These are phyloP conservation scores for Acholoe squamosa DNA, from an alignment of 2,888 invertebrate species.

Conservation along the genomic window DNA sequence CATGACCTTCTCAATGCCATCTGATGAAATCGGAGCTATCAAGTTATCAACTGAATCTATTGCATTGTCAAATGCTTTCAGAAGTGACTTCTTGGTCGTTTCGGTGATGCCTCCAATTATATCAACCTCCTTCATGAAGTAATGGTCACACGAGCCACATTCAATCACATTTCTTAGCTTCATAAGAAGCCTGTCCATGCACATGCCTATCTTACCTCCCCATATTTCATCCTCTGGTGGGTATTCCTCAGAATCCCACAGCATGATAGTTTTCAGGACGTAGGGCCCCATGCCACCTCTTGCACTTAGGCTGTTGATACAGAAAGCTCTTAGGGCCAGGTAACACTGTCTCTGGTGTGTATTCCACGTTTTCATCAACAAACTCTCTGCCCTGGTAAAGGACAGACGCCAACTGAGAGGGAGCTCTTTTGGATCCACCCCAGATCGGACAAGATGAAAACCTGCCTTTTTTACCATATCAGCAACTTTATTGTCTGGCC, in stretches of 20 bases:
- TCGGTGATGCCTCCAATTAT: background rate
- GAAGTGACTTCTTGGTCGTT: background rate
- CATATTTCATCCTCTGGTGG: background rate
- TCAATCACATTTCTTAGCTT: conserved; percentile 11
- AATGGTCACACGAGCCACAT: conserved; percentile 3
- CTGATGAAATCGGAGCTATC: background rate
- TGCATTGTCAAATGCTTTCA: background rate
- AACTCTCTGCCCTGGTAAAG: background rate
- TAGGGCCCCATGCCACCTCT: background rate
- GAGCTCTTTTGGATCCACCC: background rate
- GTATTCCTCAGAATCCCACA: conserved; percentile 27
- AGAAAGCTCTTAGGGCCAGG: conserved; percentile 6
- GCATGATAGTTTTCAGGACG: conserved; percentile 34
- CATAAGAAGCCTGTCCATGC: conserved; percentile 15
- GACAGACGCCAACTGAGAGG: conserved; percentile 32
- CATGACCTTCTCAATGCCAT: background rate
- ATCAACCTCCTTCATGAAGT: conserved; percentile 5
- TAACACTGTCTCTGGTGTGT: conserved; percentile 17
- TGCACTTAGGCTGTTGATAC: background rate
- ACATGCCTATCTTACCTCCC: background rate
- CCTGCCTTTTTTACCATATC: background rate
- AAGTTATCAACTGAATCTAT: background rate
- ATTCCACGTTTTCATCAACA: conserved; percentile 39
- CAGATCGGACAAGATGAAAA: conserved; percentile 12
- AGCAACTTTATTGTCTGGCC: background rate